phyloP scores from a whole-genome alignment of 2,113 vertebrate genomes.

The Podarcis muralis region DNA sequence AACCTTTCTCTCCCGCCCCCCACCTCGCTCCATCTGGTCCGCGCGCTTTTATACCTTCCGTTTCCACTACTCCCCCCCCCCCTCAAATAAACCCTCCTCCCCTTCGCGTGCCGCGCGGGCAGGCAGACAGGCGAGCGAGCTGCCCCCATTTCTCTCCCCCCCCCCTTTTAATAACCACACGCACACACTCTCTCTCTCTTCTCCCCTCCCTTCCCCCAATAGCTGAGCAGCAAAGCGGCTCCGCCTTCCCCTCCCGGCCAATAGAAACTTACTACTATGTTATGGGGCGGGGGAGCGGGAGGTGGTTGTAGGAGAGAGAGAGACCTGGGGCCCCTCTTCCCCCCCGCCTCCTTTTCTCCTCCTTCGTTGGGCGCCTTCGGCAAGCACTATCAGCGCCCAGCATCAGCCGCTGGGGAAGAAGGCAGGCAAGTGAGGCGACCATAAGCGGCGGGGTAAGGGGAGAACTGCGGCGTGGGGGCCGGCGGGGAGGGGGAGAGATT shows the following conservation, averaged over 20 bases:
- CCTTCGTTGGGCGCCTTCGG: background rate
- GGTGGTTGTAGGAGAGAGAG: background rate
- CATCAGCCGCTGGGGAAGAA: background rate
- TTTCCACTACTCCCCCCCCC: background rate
- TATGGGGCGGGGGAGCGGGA: conserved; percentile 36
- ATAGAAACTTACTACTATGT: conserved; percentile 67
- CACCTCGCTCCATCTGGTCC: background rate
- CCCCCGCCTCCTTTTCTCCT: background rate
- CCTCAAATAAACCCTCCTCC: background rate
- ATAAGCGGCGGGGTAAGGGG: background rate
- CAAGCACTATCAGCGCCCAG: background rate
- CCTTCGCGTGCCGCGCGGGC: background rate
- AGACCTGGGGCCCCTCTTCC: background rate
- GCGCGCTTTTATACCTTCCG: background rate
- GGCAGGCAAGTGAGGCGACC: background rate
- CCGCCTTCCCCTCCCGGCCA: conserved; percentile 32
- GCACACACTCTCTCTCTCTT: too few species aligned
- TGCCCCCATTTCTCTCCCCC: background rate
- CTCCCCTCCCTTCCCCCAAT: conserved; percentile 7
- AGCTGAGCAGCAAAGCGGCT: background rate
- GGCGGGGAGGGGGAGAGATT: too few species aligned
- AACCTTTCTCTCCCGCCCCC: background rate
- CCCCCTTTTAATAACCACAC: background rate
- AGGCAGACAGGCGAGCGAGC: too few species aligned
- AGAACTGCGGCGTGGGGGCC: background rate